Evolutionary conservation across 2,888 invertebrate species (phyloP).

Genomic region (Andrena trimmerana): DNA sequence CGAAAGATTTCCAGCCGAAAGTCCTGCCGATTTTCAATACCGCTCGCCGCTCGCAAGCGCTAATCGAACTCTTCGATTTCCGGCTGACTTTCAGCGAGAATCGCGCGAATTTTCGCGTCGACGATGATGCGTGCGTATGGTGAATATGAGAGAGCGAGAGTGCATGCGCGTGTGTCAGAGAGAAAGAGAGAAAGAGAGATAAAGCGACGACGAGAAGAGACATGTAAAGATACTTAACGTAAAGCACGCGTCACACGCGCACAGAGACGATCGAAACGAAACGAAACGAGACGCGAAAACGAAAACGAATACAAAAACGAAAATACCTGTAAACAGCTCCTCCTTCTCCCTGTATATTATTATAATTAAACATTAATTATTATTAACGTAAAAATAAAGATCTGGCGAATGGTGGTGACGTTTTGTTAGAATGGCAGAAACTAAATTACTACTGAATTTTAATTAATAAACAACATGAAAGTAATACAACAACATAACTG

Average conservation of each 20-base stretch:
- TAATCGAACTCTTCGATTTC: constrained; percentile 35
- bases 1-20: not conserved
- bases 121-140: constrained; percentile 15
- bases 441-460: constrained; percentile 85
- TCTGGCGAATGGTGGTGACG: constrained; percentile 82
- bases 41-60: not conserved
- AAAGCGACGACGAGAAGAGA: constrained; percentile 22
- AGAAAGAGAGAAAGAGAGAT: not conserved
- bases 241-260: constrained; percentile 12
- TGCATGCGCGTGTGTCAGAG: not conserved
- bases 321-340: constrained; percentile 49
- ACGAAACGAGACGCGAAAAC: constrained; percentile 21
- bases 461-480: constrained; percentile 85
- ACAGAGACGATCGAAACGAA: constrained; percentile 28
- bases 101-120: constrained; percentile 30
- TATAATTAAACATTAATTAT: constrained; percentile 83
- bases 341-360: constrained; percentile 82
- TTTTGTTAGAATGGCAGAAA: constrained; percentile 85
- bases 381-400: constrained; percentile 82
- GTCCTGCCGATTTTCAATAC: not conserved
- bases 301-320: constrained; percentile 24
- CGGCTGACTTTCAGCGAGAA: constrained; percentile 16
- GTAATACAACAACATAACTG: constrained; percentile 81
- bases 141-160: not conserved
- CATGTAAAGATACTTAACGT: constrained; percentile 58